These are phyloP conservation scores for Pristionchus exspectatus DNA, from an alignment of 2,888 invertebrate genomes.

Conservation along the genomic window DNA sequence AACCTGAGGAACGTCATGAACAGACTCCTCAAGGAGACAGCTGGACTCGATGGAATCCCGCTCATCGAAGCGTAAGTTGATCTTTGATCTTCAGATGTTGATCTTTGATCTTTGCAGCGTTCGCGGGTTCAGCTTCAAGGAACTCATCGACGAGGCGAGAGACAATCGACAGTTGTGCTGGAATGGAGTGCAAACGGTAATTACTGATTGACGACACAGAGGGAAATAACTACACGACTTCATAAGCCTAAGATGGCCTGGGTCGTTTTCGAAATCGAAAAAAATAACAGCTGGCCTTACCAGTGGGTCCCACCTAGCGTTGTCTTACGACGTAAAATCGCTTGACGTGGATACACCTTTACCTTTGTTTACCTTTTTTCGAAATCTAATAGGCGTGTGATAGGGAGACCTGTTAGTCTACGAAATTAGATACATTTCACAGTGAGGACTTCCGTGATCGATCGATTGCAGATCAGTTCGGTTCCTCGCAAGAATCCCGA, in stretches of 20 bases:
- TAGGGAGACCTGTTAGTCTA: too few relatives aligned
- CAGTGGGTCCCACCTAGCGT: too few relatives aligned
- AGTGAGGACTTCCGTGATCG: neutral
- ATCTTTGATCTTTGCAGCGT: conserved; percentile 2
- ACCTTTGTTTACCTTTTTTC: too few relatives aligned
- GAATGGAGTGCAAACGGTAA: conserved; percentile 67
- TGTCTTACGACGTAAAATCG: too few relatives aligned
- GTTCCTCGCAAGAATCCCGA: neutral
- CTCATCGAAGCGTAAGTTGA: conserved; percentile 45
- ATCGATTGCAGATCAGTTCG: conserved; percentile 19
- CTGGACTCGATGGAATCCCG: conserved; percentile 31
- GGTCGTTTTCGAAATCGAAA: neutral
- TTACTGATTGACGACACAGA: neutral
- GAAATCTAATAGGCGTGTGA: too few relatives aligned
- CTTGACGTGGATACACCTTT: too few relatives aligned
- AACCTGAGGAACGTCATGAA: conserved; percentile 90
- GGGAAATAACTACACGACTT: neutral
- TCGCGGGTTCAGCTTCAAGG: conserved; percentile 32
- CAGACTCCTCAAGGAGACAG: conserved; percentile 79
- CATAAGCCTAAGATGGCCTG: neutral
- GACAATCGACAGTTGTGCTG: conserved; percentile 69
- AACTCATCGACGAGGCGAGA: conserved; percentile 59
- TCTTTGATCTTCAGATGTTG: neutral
- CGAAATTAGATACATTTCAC: neutral
- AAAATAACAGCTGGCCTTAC: too few relatives aligned